These are phyloP conservation scores for Ochropleura plecta DNA, from an alignment of 2,888 invertebrate genomes.

Conservation along the genomic window DNA sequence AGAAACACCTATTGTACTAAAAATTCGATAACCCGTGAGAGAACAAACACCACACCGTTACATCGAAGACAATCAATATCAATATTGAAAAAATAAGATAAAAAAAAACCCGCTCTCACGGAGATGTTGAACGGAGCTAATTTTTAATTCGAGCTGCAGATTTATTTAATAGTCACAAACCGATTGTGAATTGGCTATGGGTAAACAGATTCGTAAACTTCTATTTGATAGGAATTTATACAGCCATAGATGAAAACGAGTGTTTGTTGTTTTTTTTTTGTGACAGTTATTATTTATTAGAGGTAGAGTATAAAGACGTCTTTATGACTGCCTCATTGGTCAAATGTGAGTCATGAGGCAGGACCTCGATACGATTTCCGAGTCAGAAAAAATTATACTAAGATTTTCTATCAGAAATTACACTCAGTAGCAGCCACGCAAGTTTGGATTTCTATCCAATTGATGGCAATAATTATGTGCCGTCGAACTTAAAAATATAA, in stretches of 20 bases:
- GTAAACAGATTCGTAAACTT: slow-evolving; percentile 69
- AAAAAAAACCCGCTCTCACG: slow-evolving; percentile 80
- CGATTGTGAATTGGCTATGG: slow-evolving; percentile 83
- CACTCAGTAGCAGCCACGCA: too few relatives aligned
- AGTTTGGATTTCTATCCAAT: too few relatives aligned
- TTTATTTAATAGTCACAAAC: slow-evolving; percentile 80
- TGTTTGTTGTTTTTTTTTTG: slow-evolving; percentile 60
- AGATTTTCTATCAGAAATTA: too few relatives aligned
- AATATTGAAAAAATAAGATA: slow-evolving; percentile 55
- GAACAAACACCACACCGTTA: slow-evolving; percentile 62
- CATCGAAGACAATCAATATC: slow-evolving; percentile 58
- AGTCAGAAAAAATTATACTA: too few relatives aligned
- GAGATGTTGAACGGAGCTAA: slow-evolving; percentile 79
- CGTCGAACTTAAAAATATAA: too few relatives aligned
- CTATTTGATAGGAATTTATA: slow-evolving; percentile 68
- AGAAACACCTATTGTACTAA: slow-evolving; percentile 16
- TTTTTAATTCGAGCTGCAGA: slow-evolving; percentile 85
- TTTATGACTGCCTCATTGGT: too few relatives aligned
- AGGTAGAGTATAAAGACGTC: too few relatives aligned
- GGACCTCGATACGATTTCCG: too few relatives aligned
- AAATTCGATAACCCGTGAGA: slow-evolving; percentile 52
- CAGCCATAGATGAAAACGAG: slow-evolving; percentile 25
- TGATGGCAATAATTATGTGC: too few relatives aligned
- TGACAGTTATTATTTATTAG: slow-evolving; percentile 15
- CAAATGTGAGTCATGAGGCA: too few relatives aligned